Conservation (phyloP, 2,888 invertebrate genomes). For the Acronicta alni region DNA sequence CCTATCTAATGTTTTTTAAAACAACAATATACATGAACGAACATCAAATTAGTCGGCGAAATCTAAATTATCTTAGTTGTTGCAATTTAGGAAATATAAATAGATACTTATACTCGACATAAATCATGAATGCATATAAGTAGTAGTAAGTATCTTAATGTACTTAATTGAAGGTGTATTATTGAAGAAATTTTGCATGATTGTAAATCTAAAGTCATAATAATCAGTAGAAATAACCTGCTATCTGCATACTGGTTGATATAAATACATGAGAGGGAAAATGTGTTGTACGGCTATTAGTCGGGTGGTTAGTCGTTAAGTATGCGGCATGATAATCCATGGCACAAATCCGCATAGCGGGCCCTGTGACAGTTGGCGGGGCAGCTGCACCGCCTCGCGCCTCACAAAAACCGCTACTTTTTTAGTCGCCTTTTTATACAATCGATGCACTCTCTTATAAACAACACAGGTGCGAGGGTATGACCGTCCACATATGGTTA, state of each 20-base stretch:
- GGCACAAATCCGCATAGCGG: conserved; percentile 80
- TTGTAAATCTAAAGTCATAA: conserved; percentile 1
- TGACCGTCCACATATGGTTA: conserved; percentile 87
- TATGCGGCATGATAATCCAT: conserved; percentile 78
- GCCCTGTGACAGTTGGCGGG: conserved; percentile 84
- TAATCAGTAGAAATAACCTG: conserved; percentile 11
- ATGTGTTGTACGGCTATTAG: conserved; percentile 67
- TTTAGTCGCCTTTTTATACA: conserved; percentile 85
- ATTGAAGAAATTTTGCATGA: conserved; percentile 5
- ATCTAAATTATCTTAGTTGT: too few relatives aligned
- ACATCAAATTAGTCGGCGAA: too few relatives aligned
- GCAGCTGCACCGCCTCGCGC: conserved; percentile 86
- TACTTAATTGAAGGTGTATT: too few relatives aligned
- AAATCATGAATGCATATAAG: too few relatives aligned
- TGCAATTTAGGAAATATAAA: too few relatives aligned
- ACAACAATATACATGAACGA: too few relatives aligned
- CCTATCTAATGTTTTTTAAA: too few relatives aligned
- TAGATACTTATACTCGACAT: too few relatives aligned
- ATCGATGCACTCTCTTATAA: conserved; percentile 86
- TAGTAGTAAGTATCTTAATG: too few relatives aligned
- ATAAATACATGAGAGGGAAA: conserved; percentile 47
- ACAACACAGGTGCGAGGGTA: conserved; percentile 88
- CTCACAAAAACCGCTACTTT: conserved; percentile 87
- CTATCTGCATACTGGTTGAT: conserved; percentile 38
- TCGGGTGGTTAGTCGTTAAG: conserved; percentile 72